A percentile compares a stretch with the other conserved stretches of the same genome.
Evolutionary conservation across 1,140 invertebrate species (phyloP).

Genomic region (Lutraria rhynchaena): DNA sequence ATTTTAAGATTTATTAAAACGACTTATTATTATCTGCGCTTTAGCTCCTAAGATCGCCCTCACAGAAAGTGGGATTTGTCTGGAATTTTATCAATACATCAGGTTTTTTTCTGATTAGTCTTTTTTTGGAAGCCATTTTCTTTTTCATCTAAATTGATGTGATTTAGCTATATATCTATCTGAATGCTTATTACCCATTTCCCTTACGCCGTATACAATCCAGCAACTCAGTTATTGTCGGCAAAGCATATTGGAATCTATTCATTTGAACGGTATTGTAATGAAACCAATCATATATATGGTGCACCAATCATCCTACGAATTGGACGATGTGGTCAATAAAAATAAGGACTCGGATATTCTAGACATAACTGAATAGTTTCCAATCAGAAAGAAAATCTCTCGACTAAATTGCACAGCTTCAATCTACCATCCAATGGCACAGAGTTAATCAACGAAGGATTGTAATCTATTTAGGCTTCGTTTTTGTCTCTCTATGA

Average conservation of each 20-base stretch:
- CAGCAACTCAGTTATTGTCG: slow-evolving; percentile 8
- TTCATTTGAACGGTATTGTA: slow-evolving; percentile 13
- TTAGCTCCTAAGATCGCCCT: too few relatives aligned
- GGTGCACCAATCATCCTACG: slow-evolving; percentile 1
- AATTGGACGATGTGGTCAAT: slow-evolving; percentile 27
- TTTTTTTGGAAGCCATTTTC: too few relatives aligned
- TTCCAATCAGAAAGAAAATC: slow-evolving; percentile 47
- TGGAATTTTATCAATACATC: too few relatives aligned
- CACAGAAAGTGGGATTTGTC: too few relatives aligned
- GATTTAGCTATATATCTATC: background rate
- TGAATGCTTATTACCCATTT: slow-evolving; percentile 19
- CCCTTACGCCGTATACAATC: background rate
- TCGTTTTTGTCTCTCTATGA: background rate
- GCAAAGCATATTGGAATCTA: slow-evolving; percentile 18
- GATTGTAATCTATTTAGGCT: slow-evolving; percentile 47
- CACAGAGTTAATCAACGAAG: slow-evolving; percentile 39
- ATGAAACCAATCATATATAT: slow-evolving; percentile 40
- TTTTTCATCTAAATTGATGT: slow-evolving; percentile 10
- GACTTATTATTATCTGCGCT: too few relatives aligned
- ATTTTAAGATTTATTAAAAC: too few relatives aligned
- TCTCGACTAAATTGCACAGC: slow-evolving; percentile 42
- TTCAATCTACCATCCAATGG: slow-evolving; percentile 23
- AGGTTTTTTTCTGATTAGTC: too few relatives aligned
- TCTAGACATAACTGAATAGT: slow-evolving; percentile 25
- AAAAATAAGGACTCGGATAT: slow-evolving; percentile 9